Percentiles rank a stretch among this genome's conserved stretches.
These are phyloP conservation scores for Dichetophora obliterata DNA, from an alignment of 2,888 invertebrate species.

Conservation along the genomic window DNA sequence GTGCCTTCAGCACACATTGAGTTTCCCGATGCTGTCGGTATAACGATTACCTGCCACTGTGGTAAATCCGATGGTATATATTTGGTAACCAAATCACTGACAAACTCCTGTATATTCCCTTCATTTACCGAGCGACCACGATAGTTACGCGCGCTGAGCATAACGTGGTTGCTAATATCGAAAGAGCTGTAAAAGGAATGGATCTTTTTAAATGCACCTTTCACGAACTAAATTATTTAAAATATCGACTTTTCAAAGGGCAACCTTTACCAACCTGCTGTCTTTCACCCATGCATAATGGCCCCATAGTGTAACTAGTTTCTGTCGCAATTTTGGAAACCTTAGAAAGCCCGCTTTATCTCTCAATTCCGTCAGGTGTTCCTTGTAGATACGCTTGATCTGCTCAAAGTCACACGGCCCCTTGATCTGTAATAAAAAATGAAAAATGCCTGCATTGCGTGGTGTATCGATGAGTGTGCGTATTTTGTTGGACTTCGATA, in stretches of 20 bases:
- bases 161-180: constrained; percentile 78
- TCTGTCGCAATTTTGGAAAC: constrained; percentile 78
- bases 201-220: background rate
- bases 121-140: constrained; percentile 80
- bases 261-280: constrained; percentile 69
- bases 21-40: constrained; percentile 70
- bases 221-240: background rate
- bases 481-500: constrained; percentile 75
- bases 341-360: constrained; percentile 74
- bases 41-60: constrained; percentile 86
- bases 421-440: constrained; percentile 77
- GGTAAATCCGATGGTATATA: constrained; percentile 80
- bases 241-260: background rate
- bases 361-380: constrained; percentile 72
- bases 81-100: constrained; percentile 83
- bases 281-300: constrained; percentile 78
- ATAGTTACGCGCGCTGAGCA: constrained; percentile 75
- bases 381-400: constrained; percentile 71
- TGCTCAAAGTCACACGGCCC: constrained; percentile 74
- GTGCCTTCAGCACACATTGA: constrained; percentile 40
- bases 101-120: constrained; percentile 82
- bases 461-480: constrained; percentile 80
- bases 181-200: constrained; percentile 57
- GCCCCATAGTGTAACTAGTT: constrained; percentile 80
- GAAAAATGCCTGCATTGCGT: constrained; percentile 81